phyloP scores from a whole-genome alignment of 2,113 vertebrate genomes.

The Petroica traversi region DNA sequence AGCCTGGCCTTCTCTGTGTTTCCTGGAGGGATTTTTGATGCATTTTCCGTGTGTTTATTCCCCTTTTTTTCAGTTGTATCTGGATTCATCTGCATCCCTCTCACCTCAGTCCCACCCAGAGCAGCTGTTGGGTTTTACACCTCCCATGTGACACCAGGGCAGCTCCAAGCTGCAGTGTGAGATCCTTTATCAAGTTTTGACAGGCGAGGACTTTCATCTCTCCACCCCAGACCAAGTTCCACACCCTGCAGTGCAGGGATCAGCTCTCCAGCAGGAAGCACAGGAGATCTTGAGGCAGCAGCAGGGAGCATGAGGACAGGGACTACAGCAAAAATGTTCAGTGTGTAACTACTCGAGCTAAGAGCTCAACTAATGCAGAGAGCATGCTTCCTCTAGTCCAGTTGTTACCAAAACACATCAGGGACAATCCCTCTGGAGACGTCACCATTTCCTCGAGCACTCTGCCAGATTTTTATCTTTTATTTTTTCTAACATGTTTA shows the following conservation, averaged over 20 bases:
- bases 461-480: background rate
- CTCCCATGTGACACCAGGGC: background rate
- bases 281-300: background rate
- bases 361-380: background rate
- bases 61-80: background rate
- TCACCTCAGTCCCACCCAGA: background rate
- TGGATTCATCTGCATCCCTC: background rate
- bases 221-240: background rate
- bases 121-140: background rate
- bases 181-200: background rate
- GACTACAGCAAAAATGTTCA: background rate
- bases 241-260: rapidly evolving
- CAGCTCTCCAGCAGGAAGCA: background rate
- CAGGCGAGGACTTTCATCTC: background rate
- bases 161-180: background rate
- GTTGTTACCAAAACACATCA: background rate
- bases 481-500: background rate
- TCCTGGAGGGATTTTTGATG: background rate
- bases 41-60: background rate
- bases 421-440: background rate
- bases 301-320: background rate
- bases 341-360: background rate
- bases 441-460: background rate
- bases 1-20: background rate
- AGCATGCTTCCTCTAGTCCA: background rate